Percentiles rank a stretch among this genome's conserved stretches.
phyloP scores from a whole-genome alignment of 1,140 invertebrate species.

The Adoxophyes honmai region DNA sequence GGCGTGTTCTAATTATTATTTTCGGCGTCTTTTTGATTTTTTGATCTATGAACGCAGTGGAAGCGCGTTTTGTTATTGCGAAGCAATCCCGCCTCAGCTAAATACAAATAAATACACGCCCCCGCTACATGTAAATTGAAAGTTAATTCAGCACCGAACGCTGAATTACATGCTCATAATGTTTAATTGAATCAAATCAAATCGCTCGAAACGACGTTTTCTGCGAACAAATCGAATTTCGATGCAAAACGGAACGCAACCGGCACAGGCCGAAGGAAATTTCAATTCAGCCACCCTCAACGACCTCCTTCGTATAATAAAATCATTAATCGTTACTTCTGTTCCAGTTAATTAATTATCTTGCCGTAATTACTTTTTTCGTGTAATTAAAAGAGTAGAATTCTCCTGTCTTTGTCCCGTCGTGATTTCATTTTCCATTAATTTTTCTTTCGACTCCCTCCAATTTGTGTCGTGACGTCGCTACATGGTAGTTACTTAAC shows the following conservation, averaged over 20 bases:
- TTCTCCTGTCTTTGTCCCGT: conserved; percentile 73
- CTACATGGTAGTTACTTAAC: conserved; percentile 56
- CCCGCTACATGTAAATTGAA: conserved; percentile 11
- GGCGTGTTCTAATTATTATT: conserved; percentile 39
- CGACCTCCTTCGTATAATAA: conserved; percentile 74
- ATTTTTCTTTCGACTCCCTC: conserved; percentile 72
- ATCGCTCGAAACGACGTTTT: conserved; percentile 51
- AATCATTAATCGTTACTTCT: conserved; percentile 77
- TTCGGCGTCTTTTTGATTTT: conserved; percentile 16
- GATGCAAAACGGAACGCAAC: conserved; percentile 43
- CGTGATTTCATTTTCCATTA: conserved; percentile 77
- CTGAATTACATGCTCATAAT: conserved; percentile 39
- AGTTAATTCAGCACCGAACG: conserved; percentile 30
- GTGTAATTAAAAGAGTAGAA: conserved; percentile 77
- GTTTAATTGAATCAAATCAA: conserved; percentile 55
- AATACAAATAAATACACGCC: conserved; percentile 1
- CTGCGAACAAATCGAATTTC: conserved; percentile 42
- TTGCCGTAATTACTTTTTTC: conserved; percentile 77
- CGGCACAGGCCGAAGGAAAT: conserved; percentile 50
- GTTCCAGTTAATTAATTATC: conserved; percentile 77
- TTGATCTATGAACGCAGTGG: not conserved
- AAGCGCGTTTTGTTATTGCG: not conserved
- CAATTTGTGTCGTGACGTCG: conserved; percentile 71
- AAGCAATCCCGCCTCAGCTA: not conserved
- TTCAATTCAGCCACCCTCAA: conserved; percentile 53